A percentile compares a stretch with the other conserved stretches of the same genome.
Conservation (phyloP, 2,797 vertebrate genomes). For the Coreius guichenoti region DNA sequence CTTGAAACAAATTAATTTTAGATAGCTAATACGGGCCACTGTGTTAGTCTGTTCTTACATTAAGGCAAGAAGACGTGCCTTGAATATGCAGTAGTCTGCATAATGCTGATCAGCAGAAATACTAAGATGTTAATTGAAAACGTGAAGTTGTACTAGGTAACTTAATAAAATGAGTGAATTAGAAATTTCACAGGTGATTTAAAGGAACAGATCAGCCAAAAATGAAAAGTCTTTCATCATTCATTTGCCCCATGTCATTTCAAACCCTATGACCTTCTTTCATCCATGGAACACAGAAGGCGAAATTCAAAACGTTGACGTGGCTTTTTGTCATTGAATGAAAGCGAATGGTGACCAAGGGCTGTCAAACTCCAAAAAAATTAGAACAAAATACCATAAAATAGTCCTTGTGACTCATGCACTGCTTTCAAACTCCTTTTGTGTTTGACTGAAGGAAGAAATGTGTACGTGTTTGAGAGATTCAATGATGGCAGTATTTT, state of each 20-base stretch:
- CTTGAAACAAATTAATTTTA: slow-evolving; percentile 26
- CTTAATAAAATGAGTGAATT: neutral
- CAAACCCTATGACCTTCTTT: neutral
- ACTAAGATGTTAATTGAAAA: slow-evolving; percentile 19
- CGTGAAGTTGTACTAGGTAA: neutral
- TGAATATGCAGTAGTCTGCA: slow-evolving; percentile 11
- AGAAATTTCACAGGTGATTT: neutral
- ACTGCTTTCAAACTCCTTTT: neutral
- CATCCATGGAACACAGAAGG: neutral
- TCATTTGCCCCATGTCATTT: neutral
- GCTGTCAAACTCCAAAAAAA: neutral
- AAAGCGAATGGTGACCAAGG: neutral
- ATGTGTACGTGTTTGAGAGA: neutral
- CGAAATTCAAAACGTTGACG: neutral
- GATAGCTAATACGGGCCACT: slow-evolving; percentile 15
- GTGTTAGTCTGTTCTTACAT: slow-evolving; percentile 3
- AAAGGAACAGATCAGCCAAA: neutral
- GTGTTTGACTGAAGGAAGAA: neutral
- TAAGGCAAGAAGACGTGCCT: slow-evolving; percentile 1
- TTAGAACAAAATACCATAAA: neutral
- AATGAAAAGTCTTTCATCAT: slow-evolving; percentile 1
- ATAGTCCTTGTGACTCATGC: slow-evolving; percentile 8
- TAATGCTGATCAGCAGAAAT: slow-evolving; percentile 19
- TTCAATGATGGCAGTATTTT: neutral
- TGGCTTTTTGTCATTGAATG: slow-evolving; percentile 12